phyloP scores from a whole-genome alignment of 2,113 vertebrate genomes.

The Myiopsitta monachus region DNA sequence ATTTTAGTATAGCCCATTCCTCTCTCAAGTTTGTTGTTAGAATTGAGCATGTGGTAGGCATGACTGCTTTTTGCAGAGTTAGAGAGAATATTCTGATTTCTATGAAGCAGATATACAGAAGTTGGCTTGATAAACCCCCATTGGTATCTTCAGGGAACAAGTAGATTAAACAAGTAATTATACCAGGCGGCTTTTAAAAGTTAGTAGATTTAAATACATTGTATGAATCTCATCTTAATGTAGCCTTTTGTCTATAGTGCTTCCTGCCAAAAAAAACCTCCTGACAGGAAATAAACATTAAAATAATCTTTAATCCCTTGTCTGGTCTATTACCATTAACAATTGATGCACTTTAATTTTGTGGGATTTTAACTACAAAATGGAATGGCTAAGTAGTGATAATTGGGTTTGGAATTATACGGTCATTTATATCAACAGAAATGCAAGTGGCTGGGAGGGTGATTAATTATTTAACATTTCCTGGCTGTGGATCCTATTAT shows the following conservation, averaged over 20 bases:
- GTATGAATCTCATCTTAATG: conserved; percentile 73
- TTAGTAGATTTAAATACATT: conserved; percentile 78
- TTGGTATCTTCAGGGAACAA: conserved; percentile 74
- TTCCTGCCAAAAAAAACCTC: conserved; percentile 80
- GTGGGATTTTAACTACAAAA: conserved; percentile 87
- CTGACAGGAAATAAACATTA: conserved; percentile 85
- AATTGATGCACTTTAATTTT: conserved; percentile 85
- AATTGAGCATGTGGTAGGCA: background rate
- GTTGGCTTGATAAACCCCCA: conserved; percentile 59
- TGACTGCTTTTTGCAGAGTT: background rate
- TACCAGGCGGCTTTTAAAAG: conserved; percentile 78
- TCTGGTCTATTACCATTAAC: conserved; percentile 85
- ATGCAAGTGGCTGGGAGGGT: conserved; percentile 78
- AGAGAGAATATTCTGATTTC: conserved; percentile 35
- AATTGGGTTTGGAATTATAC: conserved; percentile 85
- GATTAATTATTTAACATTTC: conserved; percentile 89
- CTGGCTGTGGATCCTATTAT: conserved; percentile 82
- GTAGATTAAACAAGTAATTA: conserved; percentile 82
- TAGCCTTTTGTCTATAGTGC: conserved; percentile 72
- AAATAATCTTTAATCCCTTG: conserved; percentile 85
- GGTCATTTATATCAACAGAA: conserved; percentile 85
- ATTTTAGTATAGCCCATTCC: background rate
- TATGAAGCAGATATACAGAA: conserved; percentile 47
- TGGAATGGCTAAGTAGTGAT: conserved; percentile 84
- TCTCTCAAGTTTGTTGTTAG: background rate